phyloP scores from a whole-genome alignment of 2,797 vertebrate genomes.

The Anolis apletophallus region DNA sequence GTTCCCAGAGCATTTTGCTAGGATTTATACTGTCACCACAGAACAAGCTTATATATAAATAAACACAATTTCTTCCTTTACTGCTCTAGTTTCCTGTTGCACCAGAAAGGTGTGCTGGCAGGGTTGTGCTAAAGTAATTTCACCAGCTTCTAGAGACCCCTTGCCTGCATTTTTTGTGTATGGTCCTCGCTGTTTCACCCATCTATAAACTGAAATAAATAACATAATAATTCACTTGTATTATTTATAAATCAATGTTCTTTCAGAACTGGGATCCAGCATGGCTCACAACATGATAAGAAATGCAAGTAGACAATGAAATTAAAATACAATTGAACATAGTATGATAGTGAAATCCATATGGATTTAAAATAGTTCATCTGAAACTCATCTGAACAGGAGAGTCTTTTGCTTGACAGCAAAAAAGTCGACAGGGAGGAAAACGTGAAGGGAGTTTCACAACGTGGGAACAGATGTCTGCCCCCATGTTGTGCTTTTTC shows the following conservation, averaged over 20 bases:
- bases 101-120: neutral
- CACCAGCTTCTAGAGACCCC: neutral
- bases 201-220: neutral
- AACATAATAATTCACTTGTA: neutral
- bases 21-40: conserved; percentile 35
- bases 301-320: too few relatives aligned
- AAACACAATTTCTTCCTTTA: neutral
- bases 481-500: neutral
- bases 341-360: too few relatives aligned
- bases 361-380: too few relatives aligned
- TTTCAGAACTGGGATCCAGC: too few relatives aligned
- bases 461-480: neutral
- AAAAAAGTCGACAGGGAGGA: too few relatives aligned
- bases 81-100: neutral
- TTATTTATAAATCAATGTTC: too few relatives aligned
- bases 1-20: conserved; percentile 37
- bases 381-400: too few relatives aligned
- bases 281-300: too few relatives aligned
- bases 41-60: conserved; percentile 41
- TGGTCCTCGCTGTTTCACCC: neutral
- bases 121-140: neutral
- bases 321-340: too few relatives aligned
- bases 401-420: too few relatives aligned
- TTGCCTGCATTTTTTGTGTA: neutral
- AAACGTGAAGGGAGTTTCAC: too few relatives aligned